phyloP scores from a whole-genome alignment of 1,140 invertebrate genomes.

The Caenorhabditis inopinata region DNA sequence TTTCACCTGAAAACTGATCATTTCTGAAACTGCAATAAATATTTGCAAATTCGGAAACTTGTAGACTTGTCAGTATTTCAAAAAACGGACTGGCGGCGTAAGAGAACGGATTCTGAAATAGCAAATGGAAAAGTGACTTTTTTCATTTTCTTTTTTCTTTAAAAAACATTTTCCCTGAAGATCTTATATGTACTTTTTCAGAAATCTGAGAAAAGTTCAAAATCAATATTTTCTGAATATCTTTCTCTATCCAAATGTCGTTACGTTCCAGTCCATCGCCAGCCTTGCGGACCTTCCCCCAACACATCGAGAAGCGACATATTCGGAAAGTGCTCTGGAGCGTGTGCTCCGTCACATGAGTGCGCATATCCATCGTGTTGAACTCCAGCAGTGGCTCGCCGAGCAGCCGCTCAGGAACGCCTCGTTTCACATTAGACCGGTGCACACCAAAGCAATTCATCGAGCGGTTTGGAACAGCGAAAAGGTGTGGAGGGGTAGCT shows the following conservation, averaged over 20 bases:
- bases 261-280: constrained; percentile 5
- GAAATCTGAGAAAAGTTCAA: too few species aligned
- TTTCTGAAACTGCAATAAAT: too few species aligned
- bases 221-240: background rate
- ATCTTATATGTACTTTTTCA: too few species aligned
- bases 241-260: too few species aligned
- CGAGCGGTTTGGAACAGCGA: constrained; percentile 29
- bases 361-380: constrained; percentile 1
- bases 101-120: too few species aligned
- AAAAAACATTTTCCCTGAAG: too few species aligned
- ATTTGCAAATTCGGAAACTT: too few species aligned
- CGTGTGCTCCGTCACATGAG: constrained; percentile 36
- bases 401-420: background rate
- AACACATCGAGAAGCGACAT: background rate
- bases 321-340: constrained; percentile 30
- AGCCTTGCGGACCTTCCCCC: constrained; percentile 13
- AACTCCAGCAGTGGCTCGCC: constrained; percentile 18
- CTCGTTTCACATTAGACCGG: constrained; percentile 34
- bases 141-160: too few species aligned
- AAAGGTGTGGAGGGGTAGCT: background rate
- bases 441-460: background rate
- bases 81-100: too few species aligned
- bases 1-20: too few species aligned
- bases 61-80: too few species aligned
- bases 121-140: too few species aligned